Conservation (phyloP, 1,140 invertebrate species). For the Phymastichus coffea region DNA sequence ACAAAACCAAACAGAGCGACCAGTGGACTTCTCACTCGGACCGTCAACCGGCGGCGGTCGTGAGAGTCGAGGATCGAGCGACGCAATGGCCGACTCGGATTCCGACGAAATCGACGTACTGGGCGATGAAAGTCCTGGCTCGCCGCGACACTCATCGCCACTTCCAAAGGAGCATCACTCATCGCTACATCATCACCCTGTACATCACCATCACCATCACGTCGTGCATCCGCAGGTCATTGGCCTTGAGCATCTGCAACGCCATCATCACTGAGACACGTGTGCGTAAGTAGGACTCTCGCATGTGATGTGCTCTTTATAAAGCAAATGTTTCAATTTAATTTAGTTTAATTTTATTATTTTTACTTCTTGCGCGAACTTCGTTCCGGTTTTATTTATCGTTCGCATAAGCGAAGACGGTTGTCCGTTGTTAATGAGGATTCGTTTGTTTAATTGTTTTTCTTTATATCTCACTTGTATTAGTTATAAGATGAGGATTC, state of each 20-base stretch:
- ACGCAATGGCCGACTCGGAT: slow-evolving; percentile 47
- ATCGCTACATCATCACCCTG: slow-evolving; percentile 25
- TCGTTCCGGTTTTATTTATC: too few species aligned
- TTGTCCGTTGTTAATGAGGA: too few species aligned
- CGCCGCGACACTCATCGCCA: slow-evolving; percentile 32
- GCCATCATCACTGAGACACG: slow-evolving; percentile 52
- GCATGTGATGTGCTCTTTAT: too few species aligned
- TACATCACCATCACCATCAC: slow-evolving; percentile 2
- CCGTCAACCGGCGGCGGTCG: slow-evolving; percentile 44
- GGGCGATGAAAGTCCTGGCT: slow-evolving; percentile 45
- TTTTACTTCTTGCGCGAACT: too few species aligned
- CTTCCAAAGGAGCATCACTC: slow-evolving; percentile 32
- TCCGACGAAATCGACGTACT: slow-evolving; percentile 53
- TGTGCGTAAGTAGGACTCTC: too few species aligned
- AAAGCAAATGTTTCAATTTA: too few species aligned
- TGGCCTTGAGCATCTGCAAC: slow-evolving; percentile 42
- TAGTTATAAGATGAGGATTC: too few species aligned
- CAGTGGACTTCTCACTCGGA: slow-evolving; percentile 51
- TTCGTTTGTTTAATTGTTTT: too few species aligned
- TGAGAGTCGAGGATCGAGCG: slow-evolving; percentile 50
- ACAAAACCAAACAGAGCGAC: slow-evolving; percentile 48
- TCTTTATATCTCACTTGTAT: too few species aligned
- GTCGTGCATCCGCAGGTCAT: slow-evolving; percentile 17
- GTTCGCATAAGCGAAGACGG: too few species aligned
- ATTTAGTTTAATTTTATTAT: too few species aligned